Base-by-base conservation (phyloP, 2,888 invertebrate genomes). In the Altica lythri region DNA sequence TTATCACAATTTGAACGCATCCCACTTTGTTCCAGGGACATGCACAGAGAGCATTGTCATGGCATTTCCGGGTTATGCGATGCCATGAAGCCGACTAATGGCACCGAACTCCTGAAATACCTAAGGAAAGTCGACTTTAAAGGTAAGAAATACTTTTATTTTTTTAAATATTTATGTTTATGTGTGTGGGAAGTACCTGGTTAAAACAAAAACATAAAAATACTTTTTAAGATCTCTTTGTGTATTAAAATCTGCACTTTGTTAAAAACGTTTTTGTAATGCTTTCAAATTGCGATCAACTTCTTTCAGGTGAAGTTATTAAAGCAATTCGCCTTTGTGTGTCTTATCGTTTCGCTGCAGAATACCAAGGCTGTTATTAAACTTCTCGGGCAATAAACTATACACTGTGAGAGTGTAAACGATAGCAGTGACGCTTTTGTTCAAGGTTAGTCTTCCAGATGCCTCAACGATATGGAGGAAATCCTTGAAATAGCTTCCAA, bases 31-130 rank as follows among this genome's bases (percentile, higher is more conserved):
- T 74, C 49, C 70, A 91, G 92, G 62, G 90, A 91, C 68, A 95
- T 96, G 92, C 95, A 95, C 72, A 78, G 74, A 6, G 85, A 90
- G 16, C 78, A 91, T 18, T 96, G 95, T 71, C 83, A 83, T 0
- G 88, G 88, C 0, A 79, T 81, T 16, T 78, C 83, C 1, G 92
- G 93, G 0, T 79, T 95, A 1, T 96, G 95, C 73, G 87, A 90
- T 29, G 85, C 86, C 13, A 95, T 96, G 95, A 84, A 86, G 63
- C 94, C 95, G 0, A 90, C 91, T 10, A 91, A 92, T 71, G 95
- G 95, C 1, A 86, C 89, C 0, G 87, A 90, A 57, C 82, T 96
- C 43, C 82, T 94, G 19, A 83, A 88, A 61, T 94, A 90, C 73
- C 81, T 96, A 27, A 82, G 90, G 44, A 89, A 88, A 72, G 95